A percentile compares a stretch with the other conserved stretches of the same genome.
Conservation (phyloP, 2,113 vertebrate genomes). For the Etheostoma cragini region DNA sequence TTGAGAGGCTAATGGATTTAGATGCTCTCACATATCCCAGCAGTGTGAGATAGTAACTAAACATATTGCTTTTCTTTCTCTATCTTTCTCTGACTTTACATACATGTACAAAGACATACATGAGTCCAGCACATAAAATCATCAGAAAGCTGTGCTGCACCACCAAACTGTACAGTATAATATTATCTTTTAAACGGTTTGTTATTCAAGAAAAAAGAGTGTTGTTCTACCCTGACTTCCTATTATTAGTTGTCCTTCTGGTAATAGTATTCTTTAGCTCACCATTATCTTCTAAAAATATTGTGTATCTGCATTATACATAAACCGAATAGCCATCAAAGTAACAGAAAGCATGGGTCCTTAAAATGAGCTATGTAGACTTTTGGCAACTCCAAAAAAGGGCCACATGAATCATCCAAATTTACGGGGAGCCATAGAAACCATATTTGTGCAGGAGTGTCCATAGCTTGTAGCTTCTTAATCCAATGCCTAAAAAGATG, state of each 20-base stretch:
- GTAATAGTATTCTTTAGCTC: constrained; percentile 27
- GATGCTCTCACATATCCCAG: constrained; percentile 33
- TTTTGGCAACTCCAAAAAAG: constrained; percentile 23
- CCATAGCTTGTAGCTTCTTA: constrained; percentile 31
- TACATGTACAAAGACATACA: constrained; percentile 39
- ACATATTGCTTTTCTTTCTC: constrained; percentile 36
- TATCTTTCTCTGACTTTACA: constrained; percentile 34
- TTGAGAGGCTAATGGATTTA: constrained; percentile 27
- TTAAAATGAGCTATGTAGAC: constrained; percentile 24
- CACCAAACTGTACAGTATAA: constrained; percentile 54
- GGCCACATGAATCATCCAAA: constrained; percentile 4
- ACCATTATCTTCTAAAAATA: constrained; percentile 39
- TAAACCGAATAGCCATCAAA: constrained; percentile 34
- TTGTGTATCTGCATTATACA: constrained; percentile 45
- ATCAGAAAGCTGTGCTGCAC: constrained; percentile 50
- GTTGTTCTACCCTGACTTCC: constrained; percentile 6
- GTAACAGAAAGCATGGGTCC: constrained; percentile 70
- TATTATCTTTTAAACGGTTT: constrained; percentile 41
- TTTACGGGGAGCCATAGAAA: constrained; percentile 1
- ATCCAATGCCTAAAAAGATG: constrained; percentile 29
- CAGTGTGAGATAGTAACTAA: constrained; percentile 59
- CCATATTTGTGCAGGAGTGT: constrained; percentile 16
- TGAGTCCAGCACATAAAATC: constrained; percentile 33
- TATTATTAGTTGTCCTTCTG: constrained; percentile 10
- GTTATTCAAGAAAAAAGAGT: constrained; percentile 29